Conservation (phyloP, 2,797 vertebrate species). For the Halcyon chelicuti region DNA sequence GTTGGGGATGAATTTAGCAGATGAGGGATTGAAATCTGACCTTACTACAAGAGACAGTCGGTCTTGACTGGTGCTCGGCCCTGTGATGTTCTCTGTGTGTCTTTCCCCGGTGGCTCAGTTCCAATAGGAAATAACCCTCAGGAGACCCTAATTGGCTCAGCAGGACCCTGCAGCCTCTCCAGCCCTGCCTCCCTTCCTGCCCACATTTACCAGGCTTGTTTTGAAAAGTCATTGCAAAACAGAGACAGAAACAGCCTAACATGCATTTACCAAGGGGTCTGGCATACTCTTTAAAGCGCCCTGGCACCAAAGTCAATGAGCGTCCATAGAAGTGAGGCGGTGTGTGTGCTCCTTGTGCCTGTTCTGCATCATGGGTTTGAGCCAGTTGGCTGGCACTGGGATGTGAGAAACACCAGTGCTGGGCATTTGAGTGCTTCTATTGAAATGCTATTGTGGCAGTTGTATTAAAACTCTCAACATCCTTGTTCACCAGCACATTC, state of each 20-base stretch:
- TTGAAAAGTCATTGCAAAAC: background rate
- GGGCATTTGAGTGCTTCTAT: background rate
- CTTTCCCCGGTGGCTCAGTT: background rate
- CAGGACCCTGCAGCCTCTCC: background rate
- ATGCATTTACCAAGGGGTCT: background rate
- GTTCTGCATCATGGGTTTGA: background rate
- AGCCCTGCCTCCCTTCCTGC: background rate
- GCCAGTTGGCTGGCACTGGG: background rate
- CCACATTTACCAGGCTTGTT: background rate
- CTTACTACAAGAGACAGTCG: background rate
- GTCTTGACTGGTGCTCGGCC: background rate
- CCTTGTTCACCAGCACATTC: background rate
- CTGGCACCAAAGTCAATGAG: background rate
- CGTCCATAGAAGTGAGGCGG: rapidly evolving
- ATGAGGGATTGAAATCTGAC: background rate
- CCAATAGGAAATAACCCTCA: background rate
- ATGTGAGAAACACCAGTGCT: background rate
- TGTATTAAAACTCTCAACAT: background rate
- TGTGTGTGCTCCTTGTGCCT: background rate
- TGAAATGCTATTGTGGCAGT: background rate
- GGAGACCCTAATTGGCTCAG: background rate
- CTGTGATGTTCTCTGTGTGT: rapidly evolving
- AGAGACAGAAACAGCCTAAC: background rate
- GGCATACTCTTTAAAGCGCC: background rate
- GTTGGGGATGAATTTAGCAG: background rate